A percentile compares a stretch with the other conserved stretches of the same genome.
Conservation (phyloP, 2,797 vertebrate genomes). For the Euthynnus affinis region DNA sequence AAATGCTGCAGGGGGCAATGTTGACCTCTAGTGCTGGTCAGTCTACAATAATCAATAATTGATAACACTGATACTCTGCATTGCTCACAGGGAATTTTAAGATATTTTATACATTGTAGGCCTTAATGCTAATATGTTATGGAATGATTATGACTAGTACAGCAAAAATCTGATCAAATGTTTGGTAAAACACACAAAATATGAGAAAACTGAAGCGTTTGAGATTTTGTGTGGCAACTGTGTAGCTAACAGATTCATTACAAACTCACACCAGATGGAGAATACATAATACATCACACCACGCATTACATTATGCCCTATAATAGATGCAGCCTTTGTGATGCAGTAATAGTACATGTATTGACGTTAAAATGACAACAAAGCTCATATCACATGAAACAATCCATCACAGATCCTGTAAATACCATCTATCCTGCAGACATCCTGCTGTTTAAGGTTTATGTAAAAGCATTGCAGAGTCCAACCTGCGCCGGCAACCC, state of each 20-base stretch:
- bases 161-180: neutral
- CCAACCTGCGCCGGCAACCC: slow-evolving; percentile 32
- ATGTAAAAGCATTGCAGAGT: slow-evolving; percentile 45
- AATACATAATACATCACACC: neutral
- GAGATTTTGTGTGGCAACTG: neutral
- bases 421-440: neutral
- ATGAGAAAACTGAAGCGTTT: neutral
- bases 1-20: slow-evolving; percentile 6
- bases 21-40: slow-evolving; percentile 6
- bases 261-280: slow-evolving; percentile 10
- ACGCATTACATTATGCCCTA: no score
- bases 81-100: slow-evolving; percentile 1
- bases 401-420: neutral
- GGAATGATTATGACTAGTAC: neutral
- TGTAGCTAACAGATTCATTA: neutral
- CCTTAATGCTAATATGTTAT: neutral
- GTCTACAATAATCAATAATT: slow-evolving; percentile 1
- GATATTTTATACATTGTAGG: neutral
- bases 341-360: slow-evolving; percentile 4
- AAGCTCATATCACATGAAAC: neutral
- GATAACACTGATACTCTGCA: neutral
- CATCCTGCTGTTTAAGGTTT: slow-evolving; percentile 8
- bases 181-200: neutral
- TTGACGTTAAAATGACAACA: neutral
- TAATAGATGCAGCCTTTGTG: neutral